Evolutionary conservation across 2,113 vertebrate genomes (phyloP), one percentile per base, ranked within the genome.

Genomic region (Cinclus mexicanus): DNA sequence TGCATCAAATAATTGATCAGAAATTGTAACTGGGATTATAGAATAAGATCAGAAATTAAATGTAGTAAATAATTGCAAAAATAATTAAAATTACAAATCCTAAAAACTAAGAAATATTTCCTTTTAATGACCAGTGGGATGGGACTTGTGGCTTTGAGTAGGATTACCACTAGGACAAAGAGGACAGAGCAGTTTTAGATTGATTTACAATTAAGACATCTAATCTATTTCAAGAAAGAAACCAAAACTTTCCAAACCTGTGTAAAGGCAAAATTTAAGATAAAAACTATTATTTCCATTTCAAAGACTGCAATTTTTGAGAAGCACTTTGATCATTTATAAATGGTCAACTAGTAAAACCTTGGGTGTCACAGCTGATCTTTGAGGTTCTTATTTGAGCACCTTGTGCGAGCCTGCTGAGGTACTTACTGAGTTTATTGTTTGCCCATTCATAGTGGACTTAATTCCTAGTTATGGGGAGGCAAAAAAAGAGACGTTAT

Each of bases 1-100:
- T 93, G 83, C 94, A 98, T 98, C 97, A 98, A 95, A 98, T 98
- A 97, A 98, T 98, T 97, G 98, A 98, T 97, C 97, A 97, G 96
- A 81, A 98, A 95, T 88, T 91, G 57, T 97, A 97, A 97, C 94
- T 96, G 89, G 98, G 97, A 98, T 98, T 97, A 97, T 81, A 96
- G 87, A 98, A 87, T 49, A 95, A 97, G 96, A 98, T 97, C 94
- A 97, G 95, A 98, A 97, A 93, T 94, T 41, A 98, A 97, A 95
- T 96, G 93, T 93, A 95, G 93, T 92, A 97, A 98, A 98, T 98
- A 98, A 98, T 98, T 98, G 94, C 91, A 97, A 97, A 98, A 97
- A 94, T 98, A 98, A 98, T 98, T 98, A 96, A 93, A 97, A 96
- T 94, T 96, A 95, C 47, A 96, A 96, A 97, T 98, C 95, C 88